Conservation (phyloP, 2,113 vertebrate species). For the Cavia porcellus region DNA sequence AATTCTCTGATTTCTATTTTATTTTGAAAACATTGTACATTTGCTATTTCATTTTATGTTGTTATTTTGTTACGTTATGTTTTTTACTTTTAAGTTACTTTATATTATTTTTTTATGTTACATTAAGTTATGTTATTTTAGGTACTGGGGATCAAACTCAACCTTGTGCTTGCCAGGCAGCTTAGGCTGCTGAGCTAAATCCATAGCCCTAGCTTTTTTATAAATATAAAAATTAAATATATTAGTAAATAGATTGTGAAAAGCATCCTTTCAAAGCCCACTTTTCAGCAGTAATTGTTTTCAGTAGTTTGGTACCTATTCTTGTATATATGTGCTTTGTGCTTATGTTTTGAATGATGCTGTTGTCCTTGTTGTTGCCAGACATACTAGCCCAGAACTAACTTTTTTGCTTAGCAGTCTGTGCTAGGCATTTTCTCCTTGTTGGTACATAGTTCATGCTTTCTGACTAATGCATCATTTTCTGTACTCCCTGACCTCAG, state of each 20-base stretch:
- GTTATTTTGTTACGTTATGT: background rate
- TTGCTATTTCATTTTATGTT: background rate
- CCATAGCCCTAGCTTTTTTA: background rate
- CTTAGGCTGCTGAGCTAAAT: no score
- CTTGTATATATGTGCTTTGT: background rate
- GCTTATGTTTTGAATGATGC: background rate
- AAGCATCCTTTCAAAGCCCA: background rate
- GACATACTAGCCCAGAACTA: background rate
- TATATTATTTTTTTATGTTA: no score
- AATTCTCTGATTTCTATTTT: conserved; percentile 14
- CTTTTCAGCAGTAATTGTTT: background rate
- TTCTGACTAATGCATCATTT: background rate
- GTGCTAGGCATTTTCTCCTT: background rate
- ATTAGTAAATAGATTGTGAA: background rate
- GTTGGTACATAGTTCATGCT: background rate
- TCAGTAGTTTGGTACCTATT: background rate
- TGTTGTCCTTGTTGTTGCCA: background rate
- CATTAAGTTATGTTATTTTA: no score
- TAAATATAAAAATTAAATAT: conserved; percentile 21
- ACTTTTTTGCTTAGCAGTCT: background rate
- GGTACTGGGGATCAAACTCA: no score
- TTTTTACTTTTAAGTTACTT: no score
- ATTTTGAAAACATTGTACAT: conserved; percentile 17
- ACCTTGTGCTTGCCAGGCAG: no score
- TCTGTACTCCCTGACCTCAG: background rate